Percentiles rank a stretch among this genome's conserved stretches.
Conservation (phyloP, 2,113 vertebrate genomes). For the Grantiella picta region DNA sequence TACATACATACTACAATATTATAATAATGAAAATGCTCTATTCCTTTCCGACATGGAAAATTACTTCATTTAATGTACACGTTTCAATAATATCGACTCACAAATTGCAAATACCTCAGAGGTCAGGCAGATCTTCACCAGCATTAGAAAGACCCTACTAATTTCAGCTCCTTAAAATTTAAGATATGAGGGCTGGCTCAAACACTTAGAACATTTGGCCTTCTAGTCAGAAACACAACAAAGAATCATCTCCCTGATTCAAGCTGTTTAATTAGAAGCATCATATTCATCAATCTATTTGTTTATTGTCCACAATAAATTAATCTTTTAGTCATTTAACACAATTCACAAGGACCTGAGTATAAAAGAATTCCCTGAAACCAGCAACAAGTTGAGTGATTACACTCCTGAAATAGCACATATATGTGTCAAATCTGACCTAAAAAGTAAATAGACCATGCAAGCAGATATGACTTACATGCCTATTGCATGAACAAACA, state of each 20-base stretch:
- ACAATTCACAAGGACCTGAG: neutral
- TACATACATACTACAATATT: neutral
- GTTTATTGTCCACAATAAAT: neutral
- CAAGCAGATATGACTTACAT: neutral
- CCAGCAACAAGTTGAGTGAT: conserved; percentile 25
- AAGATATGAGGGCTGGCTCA: neutral
- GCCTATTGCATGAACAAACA: neutral
- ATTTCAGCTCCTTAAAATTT: neutral
- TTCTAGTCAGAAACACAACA: neutral
- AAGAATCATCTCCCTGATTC: neutral
- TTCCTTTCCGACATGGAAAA: neutral
- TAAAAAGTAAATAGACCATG: conserved; percentile 47
- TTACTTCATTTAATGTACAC: neutral
- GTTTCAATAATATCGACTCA: neutral
- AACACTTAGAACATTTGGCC: neutral
- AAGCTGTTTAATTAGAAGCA: neutral
- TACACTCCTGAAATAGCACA: conserved; percentile 23
- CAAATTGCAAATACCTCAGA: neutral
- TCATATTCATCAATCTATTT: neutral
- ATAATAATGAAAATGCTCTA: neutral
- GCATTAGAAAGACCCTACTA: neutral
- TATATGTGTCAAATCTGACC: conserved; percentile 25
- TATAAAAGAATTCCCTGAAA: conserved; percentile 16
- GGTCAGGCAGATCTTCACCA: neutral
- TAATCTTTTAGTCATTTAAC: neutral